Base-by-base conservation (phyloP, 2,888 invertebrate species). In the Caenorhabditis panamensis region DNA sequence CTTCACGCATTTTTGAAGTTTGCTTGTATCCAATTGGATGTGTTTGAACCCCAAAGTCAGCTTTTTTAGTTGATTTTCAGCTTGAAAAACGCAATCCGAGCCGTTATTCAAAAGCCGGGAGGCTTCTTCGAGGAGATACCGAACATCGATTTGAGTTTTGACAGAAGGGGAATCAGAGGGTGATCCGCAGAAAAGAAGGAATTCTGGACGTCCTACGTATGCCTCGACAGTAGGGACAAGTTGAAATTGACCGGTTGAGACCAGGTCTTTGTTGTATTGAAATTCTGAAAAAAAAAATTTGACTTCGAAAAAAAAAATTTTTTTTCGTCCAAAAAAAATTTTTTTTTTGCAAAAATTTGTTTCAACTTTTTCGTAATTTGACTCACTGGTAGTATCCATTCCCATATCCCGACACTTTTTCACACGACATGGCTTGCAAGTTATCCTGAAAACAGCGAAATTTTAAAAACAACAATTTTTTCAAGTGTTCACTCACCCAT, bases 381-480 rank as follows among this genome's bases (percentile, higher is more conserved):
- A 63, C 63, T 72, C 26, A 72, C 72, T 72, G 0, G 63, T 63
- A 11, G 62, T 71, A 8, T 54, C 54, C 71, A 62, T 62, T 44
- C 71, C 71, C 28, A 37, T 16, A 16, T n/a, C 47, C 16, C 54
- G 26, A 31, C 72, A 72, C 16, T 36, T 47, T 37, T 49, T 28
- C 28, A 72, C 1, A 2, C 72, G 72, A 13, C 72, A 72, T 2
- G 72, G 72, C 37, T 63, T 56, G 44, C 72, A 72, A 20, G 47
- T 47, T 24, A 49, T 62, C 8, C 62, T 63, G 20, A 56, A 71
- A 61, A 41, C 31, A 31, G 4, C 31, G 4, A 9, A n/a, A n/a
- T n/a, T n/a, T n/a, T n/a, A 16, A 58, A 26, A 36, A 36, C 31
- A 22, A 20, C 41, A 41, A 1, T 41, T 59, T 59, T 59, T 20